Conservation (phyloP, 2,113 vertebrate species). For the Plecturocebus donacophilus region DNA sequence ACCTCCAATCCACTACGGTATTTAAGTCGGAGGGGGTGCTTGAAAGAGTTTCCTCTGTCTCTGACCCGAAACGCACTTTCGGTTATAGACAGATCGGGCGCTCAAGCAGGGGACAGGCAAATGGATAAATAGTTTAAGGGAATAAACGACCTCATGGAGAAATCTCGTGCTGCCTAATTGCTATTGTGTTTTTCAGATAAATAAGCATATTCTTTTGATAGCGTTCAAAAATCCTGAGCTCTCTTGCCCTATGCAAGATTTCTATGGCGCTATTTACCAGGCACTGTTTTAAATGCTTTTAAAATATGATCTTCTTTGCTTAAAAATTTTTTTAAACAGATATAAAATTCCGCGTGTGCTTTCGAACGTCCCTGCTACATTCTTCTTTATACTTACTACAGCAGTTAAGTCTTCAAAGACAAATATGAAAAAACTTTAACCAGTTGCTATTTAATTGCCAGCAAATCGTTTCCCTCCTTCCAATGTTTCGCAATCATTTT, state of each 20-base stretch:
- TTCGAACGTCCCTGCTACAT: background rate
- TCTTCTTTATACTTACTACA: background rate
- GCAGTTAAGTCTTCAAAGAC: slow-evolving; percentile 53
- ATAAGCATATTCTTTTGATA: background rate
- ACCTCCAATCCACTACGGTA: slow-evolving; percentile 53
- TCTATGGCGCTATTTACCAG: background rate
- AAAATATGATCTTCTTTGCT: slow-evolving; percentile 42
- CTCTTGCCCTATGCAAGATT: background rate
- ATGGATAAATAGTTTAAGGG: background rate
- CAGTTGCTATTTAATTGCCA: slow-evolving; percentile 60
- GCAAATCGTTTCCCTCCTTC: slow-evolving; percentile 17
- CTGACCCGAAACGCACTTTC: background rate
- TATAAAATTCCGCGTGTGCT: slow-evolving; percentile 8
- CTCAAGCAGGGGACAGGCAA: background rate
- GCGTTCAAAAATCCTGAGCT: background rate
- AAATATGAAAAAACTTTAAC: slow-evolving; percentile 43
- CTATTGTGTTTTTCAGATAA: slow-evolving; percentile 23
- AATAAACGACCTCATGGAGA: slow-evolving; percentile 41
- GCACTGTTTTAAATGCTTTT: background rate
- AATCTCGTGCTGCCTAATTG: background rate
- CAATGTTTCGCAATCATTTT: slow-evolving; percentile 22
- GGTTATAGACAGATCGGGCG: background rate
- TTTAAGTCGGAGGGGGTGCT: background rate
- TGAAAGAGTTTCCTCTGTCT: background rate
- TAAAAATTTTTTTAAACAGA: background rate